Evolutionary conservation across 2,888 invertebrate species (phyloP), one percentile per base, ranked within the genome.

Genomic region (Mesorhabditis sp.): DNA sequence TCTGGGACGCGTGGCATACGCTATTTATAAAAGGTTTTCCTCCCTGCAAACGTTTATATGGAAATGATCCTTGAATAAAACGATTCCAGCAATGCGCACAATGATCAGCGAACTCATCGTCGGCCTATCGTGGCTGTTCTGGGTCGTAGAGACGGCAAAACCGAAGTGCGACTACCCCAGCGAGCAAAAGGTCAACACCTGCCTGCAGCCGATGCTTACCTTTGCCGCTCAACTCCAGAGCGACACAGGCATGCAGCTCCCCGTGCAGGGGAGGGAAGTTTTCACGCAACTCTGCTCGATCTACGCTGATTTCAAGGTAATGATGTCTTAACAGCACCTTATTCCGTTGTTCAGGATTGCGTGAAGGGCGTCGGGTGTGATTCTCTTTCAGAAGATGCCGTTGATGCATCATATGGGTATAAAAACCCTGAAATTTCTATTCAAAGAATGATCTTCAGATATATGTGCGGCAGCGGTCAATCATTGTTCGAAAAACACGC

Each of bases 381-480:
- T 62, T 79, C 79, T 6, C 65, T 85, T 10, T 83, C 84, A 2
- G 75, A 83, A 7, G 78, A 81, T 28, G 84, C 84, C 4, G 83
- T 84, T 0, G 82, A 83, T 43, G 85, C 85, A 10, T 76, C 76
- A 50, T 85, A 85, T 68, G 82, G 83, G 13, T 83, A 78, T 69
- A 28, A 28, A 28, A 28, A 28, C 28, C 2, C 28, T 28, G 28
- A 28, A 28, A 28, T 28, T 28, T 28, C 28, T 28, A 28, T 28
- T 28, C 28, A 28, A 28, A 28, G 28, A 28, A 28, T 28, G 28
- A 28, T 28, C 28, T 28, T 28, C 28, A 28, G 28, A 28, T 28
- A 28, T 28, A 83, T 81, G 82, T 85, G 85, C 68, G 84, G 85
- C 43, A 70, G 74, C 2, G 85, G 85, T 3, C 77, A 81, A 72